Conservation (phyloP, 1,140 invertebrate genomes). For the Chymomyza costata region DNA sequence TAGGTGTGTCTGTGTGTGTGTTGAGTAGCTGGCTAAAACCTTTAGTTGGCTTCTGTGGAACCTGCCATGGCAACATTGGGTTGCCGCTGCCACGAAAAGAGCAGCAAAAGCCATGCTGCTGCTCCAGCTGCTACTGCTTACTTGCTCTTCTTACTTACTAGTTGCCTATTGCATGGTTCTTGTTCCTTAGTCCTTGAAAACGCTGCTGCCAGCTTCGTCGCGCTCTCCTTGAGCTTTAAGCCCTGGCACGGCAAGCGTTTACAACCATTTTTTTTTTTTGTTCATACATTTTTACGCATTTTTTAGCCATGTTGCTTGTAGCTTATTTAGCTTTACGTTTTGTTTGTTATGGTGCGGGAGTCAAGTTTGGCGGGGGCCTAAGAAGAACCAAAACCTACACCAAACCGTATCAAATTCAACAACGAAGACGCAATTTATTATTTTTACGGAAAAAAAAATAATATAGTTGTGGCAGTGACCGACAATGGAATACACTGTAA, state of each 20-base stretch:
- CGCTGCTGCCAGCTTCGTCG: too few species aligned
- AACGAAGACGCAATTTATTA: conserved; percentile 60
- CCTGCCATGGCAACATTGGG: conserved; percentile 35
- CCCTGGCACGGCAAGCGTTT: conserved; percentile 4
- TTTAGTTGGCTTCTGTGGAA: conserved; percentile 48
- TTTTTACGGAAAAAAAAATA: too few species aligned
- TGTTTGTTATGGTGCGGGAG: conserved; percentile 2
- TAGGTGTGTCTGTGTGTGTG: too few species aligned
- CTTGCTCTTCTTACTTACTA: too few species aligned
- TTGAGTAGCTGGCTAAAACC: conserved; percentile 27
- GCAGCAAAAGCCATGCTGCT: neutral
- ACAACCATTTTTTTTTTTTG: too few species aligned
- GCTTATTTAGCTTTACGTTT: conserved; percentile 46
- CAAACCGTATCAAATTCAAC: conserved; percentile 69
- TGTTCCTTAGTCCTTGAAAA: neutral
- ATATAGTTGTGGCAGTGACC: conserved; percentile 33
- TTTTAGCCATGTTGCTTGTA: conserved; percentile 27
- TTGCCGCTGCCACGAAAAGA: neutral
- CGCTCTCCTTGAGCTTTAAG: conserved; percentile 52
- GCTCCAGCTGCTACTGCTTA: too few species aligned
- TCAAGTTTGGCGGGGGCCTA: too few species aligned
- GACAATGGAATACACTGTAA: too few species aligned
- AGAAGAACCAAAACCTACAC: too few species aligned
- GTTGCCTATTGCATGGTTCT: too few species aligned
- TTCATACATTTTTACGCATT: conserved; percentile 46